A percentile compares a stretch with the other conserved stretches of the same genome.
phyloP scores from a whole-genome alignment of 2,797 vertebrate genomes.

The Tarsius wallacei region DNA sequence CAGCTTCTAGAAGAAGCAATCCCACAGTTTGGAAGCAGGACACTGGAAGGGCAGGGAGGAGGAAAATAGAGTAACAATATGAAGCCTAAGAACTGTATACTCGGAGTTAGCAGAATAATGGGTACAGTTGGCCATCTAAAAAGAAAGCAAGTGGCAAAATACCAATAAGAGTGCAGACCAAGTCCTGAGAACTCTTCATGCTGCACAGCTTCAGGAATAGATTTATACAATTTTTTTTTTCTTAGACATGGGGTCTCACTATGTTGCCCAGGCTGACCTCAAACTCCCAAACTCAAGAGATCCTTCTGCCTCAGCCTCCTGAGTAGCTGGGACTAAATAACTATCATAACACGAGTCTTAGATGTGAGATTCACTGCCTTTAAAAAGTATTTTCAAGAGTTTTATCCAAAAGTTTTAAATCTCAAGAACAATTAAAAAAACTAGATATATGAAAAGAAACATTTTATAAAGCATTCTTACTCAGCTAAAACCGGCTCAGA shows the following conservation, averaged over 20 bases:
- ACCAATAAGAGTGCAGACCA: neutral
- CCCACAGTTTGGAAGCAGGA: neutral
- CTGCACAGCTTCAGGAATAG: neutral
- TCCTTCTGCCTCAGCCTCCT: neutral
- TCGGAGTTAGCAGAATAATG: neutral
- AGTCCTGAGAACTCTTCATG: neutral
- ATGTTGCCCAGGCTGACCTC: neutral
- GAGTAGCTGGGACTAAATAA: neutral
- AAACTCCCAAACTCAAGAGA: neutral
- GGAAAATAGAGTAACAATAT: neutral
- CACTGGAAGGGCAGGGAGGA: neutral
- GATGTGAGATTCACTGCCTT: neutral
- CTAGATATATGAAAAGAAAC: neutral
- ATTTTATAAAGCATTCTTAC: rapidly evolving
- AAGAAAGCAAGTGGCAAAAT: neutral
- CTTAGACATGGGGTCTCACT: neutral
- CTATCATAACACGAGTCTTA: neutral
- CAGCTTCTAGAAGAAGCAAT: neutral
- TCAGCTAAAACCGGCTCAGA: neutral
- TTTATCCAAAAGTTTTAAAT: constrained; percentile 11
- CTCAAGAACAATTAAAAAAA: constrained; percentile 55
- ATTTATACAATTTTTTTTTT: neutral
- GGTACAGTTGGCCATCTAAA: neutral
- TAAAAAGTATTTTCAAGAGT: neutral
- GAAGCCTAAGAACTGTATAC: neutral